Evolutionary conservation across 2,797 vertebrate genomes (phyloP).

Genomic region (Lutjanus argentimaculatus): DNA sequence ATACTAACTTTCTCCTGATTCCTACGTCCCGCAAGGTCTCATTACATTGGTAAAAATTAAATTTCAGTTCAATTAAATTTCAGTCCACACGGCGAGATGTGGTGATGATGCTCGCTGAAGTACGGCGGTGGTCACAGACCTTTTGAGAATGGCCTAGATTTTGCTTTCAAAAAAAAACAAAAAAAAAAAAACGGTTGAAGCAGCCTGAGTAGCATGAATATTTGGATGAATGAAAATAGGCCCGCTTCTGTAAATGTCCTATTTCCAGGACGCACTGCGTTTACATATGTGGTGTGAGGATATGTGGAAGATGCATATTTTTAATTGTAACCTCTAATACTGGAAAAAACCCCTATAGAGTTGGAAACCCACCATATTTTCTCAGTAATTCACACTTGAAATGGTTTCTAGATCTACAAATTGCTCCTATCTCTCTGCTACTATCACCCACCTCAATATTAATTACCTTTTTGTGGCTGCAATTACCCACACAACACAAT

Average conservation of each 20-base stretch:
- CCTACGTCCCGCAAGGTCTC: slow-evolving; percentile 41
- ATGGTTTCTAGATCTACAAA: slow-evolving; percentile 64
- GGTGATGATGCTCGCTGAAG: slow-evolving; percentile 25
- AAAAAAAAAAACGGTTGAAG: slow-evolving; percentile 2
- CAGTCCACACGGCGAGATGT: slow-evolving; percentile 7
- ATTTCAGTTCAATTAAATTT: slow-evolving; percentile 50
- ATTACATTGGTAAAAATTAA: slow-evolving; percentile 25
- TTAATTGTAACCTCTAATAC: slow-evolving; percentile 41
- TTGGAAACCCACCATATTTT: slow-evolving; percentile 12
- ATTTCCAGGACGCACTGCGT: slow-evolving; percentile 25
- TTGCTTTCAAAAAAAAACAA: not conserved
- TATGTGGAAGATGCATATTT: slow-evolving; percentile 13
- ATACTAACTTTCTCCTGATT: slow-evolving; percentile 14
- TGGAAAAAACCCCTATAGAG: slow-evolving; percentile 15
- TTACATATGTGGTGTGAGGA: not conserved
- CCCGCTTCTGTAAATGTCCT: slow-evolving; percentile 24
- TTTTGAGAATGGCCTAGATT: slow-evolving; percentile 36
- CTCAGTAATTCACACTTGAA: slow-evolving; percentile 54
- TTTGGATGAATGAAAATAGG: slow-evolving; percentile 28
- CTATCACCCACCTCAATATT: slow-evolving; percentile 52
- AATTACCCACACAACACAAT: slow-evolving; percentile 65
- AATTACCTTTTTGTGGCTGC: slow-evolving; percentile 67
- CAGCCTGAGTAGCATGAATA: slow-evolving; percentile 25
- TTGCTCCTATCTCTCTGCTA: slow-evolving; percentile 52
- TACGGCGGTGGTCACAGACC: not conserved